Evolutionary conservation across 2,113 vertebrate genomes (phyloP), one percentile per base, ranked within the genome.

Genomic region (Ictalurus punctatus): DNA sequence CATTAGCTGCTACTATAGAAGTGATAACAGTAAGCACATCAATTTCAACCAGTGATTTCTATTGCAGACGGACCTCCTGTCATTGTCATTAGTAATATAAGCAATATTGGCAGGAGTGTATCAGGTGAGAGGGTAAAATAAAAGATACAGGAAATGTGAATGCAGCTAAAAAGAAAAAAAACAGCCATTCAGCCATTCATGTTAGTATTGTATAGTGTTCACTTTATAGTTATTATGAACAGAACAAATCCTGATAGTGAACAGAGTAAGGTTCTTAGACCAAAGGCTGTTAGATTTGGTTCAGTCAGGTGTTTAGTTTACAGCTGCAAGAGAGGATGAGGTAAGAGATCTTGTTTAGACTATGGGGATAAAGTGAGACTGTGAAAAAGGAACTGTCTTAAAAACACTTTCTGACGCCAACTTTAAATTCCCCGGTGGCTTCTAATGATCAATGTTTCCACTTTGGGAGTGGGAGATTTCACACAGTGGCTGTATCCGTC

Each of bases 381-480:
- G 58, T 80, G 56, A 61, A 83, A 71, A 73, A 73, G 69, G 14
- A 73, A 73, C 54, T 34, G 54, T 82, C 48, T 56, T 54, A 82
- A 56, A 83, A 83, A 83, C 81, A 83, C 56, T 14, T 61, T 61
- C 9, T 82, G 54, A 58, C 16, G 79, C 79, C 79, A 56, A 82
- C 79, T 82, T 82, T 82, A 83, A 61, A 61, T 61, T 61, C 81
- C 81, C 81, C 3, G 12, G 19, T 83, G 58, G 19, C 21, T 61
- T 61, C 58, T 83, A 83, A 83, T 23, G 56, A 83, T 61, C 30
- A 83, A 1, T 83, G n/a, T 83, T 83, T 61, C 78, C 78, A 56
- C 48, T 56, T 56, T 56, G 48, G 34, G 56, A 61, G 81, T 61
- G 56, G 56, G 10, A 40, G 37, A 40, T 83, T 58, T 83, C 81